Evolutionary conservation across 2,797 vertebrate species (phyloP).

Genomic region (Rallus crepitans): DNA sequence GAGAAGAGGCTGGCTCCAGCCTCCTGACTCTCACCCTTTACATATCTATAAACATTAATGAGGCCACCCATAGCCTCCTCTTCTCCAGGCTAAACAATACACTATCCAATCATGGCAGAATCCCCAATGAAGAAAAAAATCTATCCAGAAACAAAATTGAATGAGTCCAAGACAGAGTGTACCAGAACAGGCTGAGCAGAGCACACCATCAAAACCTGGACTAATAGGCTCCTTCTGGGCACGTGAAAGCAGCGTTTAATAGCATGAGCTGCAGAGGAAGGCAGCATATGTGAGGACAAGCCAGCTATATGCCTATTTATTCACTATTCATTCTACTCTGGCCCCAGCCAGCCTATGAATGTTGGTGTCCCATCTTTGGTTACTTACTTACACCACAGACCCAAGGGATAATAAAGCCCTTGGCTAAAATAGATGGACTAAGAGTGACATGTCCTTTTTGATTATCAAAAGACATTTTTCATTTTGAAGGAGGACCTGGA

Average conservation of each 20-base stretch:
- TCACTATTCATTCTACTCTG: neutral
- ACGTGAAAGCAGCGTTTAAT: rapidly evolving
- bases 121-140: neutral
- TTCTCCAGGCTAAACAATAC: too few species aligned
- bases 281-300: rapidly evolving
- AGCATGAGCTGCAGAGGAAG: neutral
- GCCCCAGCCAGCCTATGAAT: rapidly evolving
- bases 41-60: too few species aligned
- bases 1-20: too few species aligned
- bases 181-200: rapidly evolving
- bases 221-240: neutral
- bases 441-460: neutral
- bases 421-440: neutral
- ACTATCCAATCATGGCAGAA: rapidly evolving
- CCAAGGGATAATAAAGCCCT: neutral
- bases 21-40: too few species aligned
- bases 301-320: rapidly evolving
- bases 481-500: neutral
- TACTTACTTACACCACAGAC: neutral
- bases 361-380: neutral
- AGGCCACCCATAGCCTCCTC: too few species aligned
- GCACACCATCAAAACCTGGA: rapidly evolving
- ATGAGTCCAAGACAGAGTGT: neutral
- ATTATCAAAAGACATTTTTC: neutral
- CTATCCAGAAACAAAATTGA: neutral